Base-by-base conservation (phyloP, 2,888 invertebrate genomes). In the Asteroscopus sphinx region DNA sequence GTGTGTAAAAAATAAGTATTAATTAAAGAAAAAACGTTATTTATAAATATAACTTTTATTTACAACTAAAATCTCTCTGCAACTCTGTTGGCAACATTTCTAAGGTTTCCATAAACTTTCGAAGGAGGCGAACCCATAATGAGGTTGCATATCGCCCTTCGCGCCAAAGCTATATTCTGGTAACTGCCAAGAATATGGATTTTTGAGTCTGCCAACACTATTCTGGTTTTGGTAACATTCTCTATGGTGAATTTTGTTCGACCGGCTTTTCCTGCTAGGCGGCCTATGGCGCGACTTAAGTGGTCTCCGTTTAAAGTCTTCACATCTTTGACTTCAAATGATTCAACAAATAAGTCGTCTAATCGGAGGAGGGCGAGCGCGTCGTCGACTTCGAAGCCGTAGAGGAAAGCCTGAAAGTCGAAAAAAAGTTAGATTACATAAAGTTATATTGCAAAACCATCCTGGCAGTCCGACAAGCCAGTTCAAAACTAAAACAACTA, bases 241-340 rank as follows among this genome's bases (percentile, higher is more conserved):
- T 99, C 99, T 79, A 99, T 99, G 0, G 99, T 99, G 85, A 98
- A 99, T 88, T 99, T 99, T 0, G 99, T 99, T 63, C 98, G 96
- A 17, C 99, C 99, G 16, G 98, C 98, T 94, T 99, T 99, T 0
- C 99, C 99, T 1, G 99, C 99, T 33, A 99, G 94, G 55, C 99
- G 95, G n/a, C 99, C 99, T 73, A 99, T 98, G 0, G 99, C 99
- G 82, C 99, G 95, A 13, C 98, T 97, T 75, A 99, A 95, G 87
- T 99, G 99, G 87, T 99, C 99, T 2, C 99, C 99, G 86, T 98
- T 97, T 42, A 99, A 89, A 1, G 98, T 98, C 89, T 99, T 99
- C 0, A 99, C 99, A 91, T 99, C 99, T 88, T 98, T 97, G 1
- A 99, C 95, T 95, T 99, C 98, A 90, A 99, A 99, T 0, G 98